phyloP scores from a whole-genome alignment of 1,140 invertebrate genomes.

The Drosophila sturtevanti region DNA sequence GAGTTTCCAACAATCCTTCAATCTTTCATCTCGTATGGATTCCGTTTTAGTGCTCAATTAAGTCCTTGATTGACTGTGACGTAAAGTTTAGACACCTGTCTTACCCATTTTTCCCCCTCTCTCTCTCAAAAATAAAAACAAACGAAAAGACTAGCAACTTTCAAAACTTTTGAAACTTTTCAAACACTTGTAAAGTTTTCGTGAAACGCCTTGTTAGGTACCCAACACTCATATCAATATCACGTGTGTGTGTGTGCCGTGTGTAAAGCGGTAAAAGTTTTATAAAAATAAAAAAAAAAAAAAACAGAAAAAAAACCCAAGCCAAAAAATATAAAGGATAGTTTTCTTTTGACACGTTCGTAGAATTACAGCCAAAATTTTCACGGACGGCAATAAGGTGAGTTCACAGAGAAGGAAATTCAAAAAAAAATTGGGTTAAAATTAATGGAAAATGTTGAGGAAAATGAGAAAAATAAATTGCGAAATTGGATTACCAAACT shows the following conservation, averaged over 20 bases:
- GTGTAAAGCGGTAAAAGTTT: conserved; percentile 39
- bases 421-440: too few relatives aligned
- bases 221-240: conserved; percentile 30
- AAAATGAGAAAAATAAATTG: not conserved
- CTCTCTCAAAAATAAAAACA: too few relatives aligned
- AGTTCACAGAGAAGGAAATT: conserved; percentile 10
- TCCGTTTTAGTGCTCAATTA: conserved; percentile 34
- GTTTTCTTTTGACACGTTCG: conserved; percentile 72
- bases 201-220: conserved; percentile 2
- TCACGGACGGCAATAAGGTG: conserved; percentile 83
- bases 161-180: conserved; percentile 44
- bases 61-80: conserved; percentile 47
- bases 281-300: conserved; percentile 7
- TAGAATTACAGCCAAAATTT: conserved; percentile 82
- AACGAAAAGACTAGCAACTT: not conserved
- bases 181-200: conserved; percentile 47
- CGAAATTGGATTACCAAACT: not conserved
- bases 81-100: conserved; percentile 15
- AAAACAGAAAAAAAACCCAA: not conserved
- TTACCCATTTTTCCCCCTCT: not conserved
- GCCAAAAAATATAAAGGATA: conserved; percentile 52
- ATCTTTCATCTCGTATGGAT: not conserved
- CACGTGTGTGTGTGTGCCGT: conserved; percentile 38
- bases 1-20: not conserved
- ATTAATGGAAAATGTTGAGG: not conserved